Base-by-base conservation (phyloP, 2,888 invertebrate species). In the Pinctada fucata region DNA sequence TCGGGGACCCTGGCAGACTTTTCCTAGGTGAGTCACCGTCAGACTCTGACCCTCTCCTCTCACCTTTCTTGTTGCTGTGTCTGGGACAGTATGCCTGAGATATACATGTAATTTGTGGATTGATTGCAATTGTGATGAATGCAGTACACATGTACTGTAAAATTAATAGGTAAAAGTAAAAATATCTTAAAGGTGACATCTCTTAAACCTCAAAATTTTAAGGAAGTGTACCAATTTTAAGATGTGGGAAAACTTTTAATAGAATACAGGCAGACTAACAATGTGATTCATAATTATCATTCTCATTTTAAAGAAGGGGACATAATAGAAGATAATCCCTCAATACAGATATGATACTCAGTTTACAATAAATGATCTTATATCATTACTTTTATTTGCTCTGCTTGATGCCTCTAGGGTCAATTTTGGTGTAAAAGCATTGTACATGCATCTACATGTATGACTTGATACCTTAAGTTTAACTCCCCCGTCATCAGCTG, bases 61-160 rank as follows among this genome's bases (percentile, higher is more conserved):
- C 88, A 72, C 87, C 83, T 75, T 91, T 91, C 82, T 91, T 96
- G 93, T 91, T 96, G 93, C 97, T 97, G 93, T 99, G 99, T 93
- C 98, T 98, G 90, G 97, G 96, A 94, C 99, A 99, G 93, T 97
- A 99, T 2, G 98, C 98, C 93, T 98, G 94, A 64, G 3, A 58
- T 63, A 31, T 6, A 47, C 31, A n/a, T 64, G 16, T 76, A n/a
- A 16, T 73, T 16, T 31, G 1, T 31, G 31, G 31, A 31, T 31
- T 31, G 31, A 31, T 31, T 31, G 31, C 31, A 31, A 31, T 31
- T 31, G 31, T 31, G 31, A 31, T 31, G 31, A 31, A 31, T 31
- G 31, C 31, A 31, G 31, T 31, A 31, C 1, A 31, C 1, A 31
- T 31, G 31, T 31, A 31, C 31, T 31, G 31, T 31, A 31, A 31